Evolutionary conservation across 2,888 invertebrate species (phyloP).

Genomic region (Formica aserva): DNA sequence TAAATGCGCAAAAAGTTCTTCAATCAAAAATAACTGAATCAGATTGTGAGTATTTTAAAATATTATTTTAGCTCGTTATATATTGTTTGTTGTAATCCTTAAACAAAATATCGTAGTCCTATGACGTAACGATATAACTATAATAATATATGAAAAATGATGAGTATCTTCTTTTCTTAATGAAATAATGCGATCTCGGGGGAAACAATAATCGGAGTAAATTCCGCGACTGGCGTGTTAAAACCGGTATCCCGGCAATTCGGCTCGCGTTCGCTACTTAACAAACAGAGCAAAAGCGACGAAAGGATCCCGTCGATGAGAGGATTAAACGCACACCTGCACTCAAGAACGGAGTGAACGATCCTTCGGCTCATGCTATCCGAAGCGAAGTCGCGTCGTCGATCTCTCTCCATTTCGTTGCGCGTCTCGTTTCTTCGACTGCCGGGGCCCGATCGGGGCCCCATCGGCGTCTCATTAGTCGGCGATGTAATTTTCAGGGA

Average conservation of each 20-base stretch:
- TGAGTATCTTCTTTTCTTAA: not conserved
- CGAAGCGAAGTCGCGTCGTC: constrained; percentile 33
- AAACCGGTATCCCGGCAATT: constrained; percentile 26
- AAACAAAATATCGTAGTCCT: not conserved
- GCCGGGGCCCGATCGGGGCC: constrained; percentile 15
- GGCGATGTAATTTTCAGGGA: constrained; percentile 67
- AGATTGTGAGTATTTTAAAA: not conserved
- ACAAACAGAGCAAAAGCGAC: constrained; percentile 29
- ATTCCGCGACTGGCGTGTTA: not conserved
- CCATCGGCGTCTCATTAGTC: constrained; percentile 65
- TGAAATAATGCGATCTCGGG: not conserved
- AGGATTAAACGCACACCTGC: constrained; percentile 48
- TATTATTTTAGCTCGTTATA: not conserved
- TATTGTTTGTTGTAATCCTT: not conserved
- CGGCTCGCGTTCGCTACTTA: constrained; percentile 8
- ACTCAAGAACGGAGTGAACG: constrained; percentile 23
- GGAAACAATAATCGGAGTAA: not conserved
- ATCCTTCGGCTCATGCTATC: constrained; percentile 29
- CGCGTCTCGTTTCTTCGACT: constrained; percentile 23
- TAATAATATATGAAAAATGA: not conserved
- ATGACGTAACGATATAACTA: not conserved
- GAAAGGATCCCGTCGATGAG: constrained; percentile 22
- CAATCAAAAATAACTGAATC: not conserved
- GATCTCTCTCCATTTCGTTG: not conserved
- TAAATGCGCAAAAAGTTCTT: not conserved